phyloP scores from a whole-genome alignment of 2,113 vertebrate genomes.

The Haemorhous mexicanus region DNA sequence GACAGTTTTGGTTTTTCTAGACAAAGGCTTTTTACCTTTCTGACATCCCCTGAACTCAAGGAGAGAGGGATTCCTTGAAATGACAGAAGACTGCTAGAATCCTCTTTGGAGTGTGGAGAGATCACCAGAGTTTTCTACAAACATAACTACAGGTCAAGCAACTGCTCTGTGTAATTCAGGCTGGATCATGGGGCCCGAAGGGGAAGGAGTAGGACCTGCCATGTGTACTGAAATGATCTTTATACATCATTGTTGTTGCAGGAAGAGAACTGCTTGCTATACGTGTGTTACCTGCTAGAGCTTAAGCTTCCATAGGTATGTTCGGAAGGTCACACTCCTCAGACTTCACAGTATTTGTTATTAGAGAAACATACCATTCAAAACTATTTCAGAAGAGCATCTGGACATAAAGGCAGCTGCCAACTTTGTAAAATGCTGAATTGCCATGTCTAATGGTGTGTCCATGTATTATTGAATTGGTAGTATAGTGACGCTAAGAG shows the following conservation, averaged over 20 bases:
- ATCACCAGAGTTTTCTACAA: background rate
- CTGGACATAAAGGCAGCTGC: background rate
- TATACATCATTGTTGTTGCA: background rate
- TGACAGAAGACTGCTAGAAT: background rate
- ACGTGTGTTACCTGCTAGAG: background rate
- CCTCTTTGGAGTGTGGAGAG: background rate
- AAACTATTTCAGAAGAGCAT: background rate
- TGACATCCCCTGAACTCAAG: background rate
- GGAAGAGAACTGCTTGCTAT: background rate
- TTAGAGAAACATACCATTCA: background rate
- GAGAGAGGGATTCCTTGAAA: background rate
- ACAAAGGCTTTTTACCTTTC: background rate
- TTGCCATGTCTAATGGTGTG: background rate
- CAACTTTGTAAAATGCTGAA: background rate
- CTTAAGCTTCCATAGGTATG: background rate
- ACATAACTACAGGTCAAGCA: background rate
- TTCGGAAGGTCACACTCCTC: background rate
- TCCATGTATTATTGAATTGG: background rate
- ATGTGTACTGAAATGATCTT: background rate
- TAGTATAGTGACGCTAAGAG: background rate
- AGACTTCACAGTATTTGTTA: background rate
- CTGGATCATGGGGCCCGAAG: background rate
- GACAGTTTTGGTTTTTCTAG: background rate
- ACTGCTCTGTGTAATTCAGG: background rate
- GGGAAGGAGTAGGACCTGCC: background rate